Conservation (phyloP, 2,797 vertebrate species). For the Acrossocheilus wenchowensis region DNA sequence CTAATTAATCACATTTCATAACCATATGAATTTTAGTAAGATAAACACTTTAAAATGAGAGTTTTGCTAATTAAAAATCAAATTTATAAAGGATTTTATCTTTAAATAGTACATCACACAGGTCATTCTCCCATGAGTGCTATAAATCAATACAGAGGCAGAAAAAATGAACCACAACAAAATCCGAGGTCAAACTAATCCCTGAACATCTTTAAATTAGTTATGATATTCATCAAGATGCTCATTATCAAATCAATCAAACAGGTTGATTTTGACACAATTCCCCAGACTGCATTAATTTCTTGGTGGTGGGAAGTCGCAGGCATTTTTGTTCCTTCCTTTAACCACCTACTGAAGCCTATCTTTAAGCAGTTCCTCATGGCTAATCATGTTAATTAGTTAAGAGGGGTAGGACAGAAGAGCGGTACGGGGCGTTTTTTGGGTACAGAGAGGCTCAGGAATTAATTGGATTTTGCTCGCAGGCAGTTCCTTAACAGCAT, state of each 20-base stretch:
- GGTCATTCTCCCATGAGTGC: not conserved
- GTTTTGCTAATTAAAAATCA: not conserved
- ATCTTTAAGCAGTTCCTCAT: constrained; percentile 61
- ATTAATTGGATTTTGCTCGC: constrained; percentile 61
- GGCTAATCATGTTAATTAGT: constrained; percentile 64
- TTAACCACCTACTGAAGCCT: constrained; percentile 46
- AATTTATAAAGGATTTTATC: constrained; percentile 1
- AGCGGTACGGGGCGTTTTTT: constrained; percentile 51
- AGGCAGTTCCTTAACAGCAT: constrained; percentile 62
- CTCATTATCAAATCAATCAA: constrained; percentile 35
- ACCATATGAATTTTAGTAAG: not conserved
- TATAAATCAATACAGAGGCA: not conserved
- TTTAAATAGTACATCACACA: not conserved
- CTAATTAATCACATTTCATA: constrained; percentile 29
- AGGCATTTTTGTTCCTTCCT: constrained; percentile 41
- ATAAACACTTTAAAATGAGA: not conserved
- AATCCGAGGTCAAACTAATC: not conserved
- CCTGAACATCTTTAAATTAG: not conserved
- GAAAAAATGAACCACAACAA: constrained; percentile 2
- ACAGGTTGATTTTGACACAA: not conserved
- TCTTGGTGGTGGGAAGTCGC: constrained; percentile 27
- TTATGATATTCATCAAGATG: not conserved
- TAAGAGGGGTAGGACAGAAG: constrained; percentile 55
- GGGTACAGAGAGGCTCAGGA: constrained; percentile 56
- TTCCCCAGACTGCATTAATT: constrained; percentile 29